phyloP scores from a whole-genome alignment of 2,113 vertebrate genomes.

The Chloebia gouldiae region DNA sequence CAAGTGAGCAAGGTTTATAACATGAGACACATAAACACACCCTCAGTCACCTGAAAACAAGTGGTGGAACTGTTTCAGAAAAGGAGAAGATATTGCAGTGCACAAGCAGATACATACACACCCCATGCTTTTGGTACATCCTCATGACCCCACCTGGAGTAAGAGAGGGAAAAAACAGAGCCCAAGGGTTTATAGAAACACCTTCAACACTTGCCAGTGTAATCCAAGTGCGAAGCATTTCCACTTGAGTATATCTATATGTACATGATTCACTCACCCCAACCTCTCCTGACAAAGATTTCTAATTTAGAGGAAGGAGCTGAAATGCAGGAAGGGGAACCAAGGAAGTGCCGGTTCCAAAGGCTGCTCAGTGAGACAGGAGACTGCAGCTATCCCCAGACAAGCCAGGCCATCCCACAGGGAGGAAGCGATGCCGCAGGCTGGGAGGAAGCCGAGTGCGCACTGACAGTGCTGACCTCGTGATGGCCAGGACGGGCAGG shows the following conservation, averaged over 20 bases:
- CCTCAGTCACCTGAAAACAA: neutral
- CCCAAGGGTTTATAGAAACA: neutral
- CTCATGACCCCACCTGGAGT: neutral
- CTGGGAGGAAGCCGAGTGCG: neutral
- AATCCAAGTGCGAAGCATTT: neutral
- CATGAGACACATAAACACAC: rapidly evolving
- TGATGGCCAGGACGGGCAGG: neutral
- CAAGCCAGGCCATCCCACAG: neutral
- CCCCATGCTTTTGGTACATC: neutral
- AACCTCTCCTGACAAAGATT: neutral
- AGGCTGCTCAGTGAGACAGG: neutral
- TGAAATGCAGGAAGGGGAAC: neutral
- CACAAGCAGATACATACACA: neutral
- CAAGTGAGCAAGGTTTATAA: neutral
- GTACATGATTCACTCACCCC: neutral
- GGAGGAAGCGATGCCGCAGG: neutral
- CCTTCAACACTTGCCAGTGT: neutral
- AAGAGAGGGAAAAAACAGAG: neutral
- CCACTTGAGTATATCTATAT: rapidly evolving
- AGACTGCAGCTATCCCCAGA: neutral
- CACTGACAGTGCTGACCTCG: neutral
- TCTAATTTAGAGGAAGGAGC: neutral
- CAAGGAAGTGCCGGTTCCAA: neutral
- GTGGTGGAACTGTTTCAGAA: neutral
- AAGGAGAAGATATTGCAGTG: neutral